These are phyloP conservation scores for Isoperla grammatica DNA, from an alignment of 2,888 invertebrate species.

Conservation along the genomic window DNA sequence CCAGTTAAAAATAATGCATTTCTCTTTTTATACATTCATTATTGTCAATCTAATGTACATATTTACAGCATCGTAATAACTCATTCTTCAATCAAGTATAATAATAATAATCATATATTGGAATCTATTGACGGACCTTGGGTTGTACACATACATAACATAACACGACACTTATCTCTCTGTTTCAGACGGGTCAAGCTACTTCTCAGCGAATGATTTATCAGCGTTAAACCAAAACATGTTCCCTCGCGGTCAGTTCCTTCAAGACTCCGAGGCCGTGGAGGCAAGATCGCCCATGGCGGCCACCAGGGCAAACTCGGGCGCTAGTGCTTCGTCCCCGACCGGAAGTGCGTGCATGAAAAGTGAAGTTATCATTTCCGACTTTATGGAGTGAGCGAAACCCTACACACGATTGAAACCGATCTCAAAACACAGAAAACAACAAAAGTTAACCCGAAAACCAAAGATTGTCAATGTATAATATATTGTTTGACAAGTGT, in stretches of 20 bases:
- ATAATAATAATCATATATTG: too few species aligned
- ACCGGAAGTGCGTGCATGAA: slow-evolving; percentile 66
- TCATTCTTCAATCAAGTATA: too few species aligned
- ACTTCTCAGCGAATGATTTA: slow-evolving; percentile 55
- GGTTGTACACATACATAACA: too few species aligned
- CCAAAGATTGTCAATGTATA: neutral
- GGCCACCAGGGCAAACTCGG: slow-evolving; percentile 63
- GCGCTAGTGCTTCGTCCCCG: slow-evolving; percentile 64
- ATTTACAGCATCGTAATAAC: too few species aligned
- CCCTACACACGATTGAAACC: neutral
- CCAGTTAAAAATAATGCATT: too few species aligned
- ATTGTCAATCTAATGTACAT: too few species aligned
- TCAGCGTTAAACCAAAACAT: slow-evolving; percentile 19
- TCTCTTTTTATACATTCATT: too few species aligned
- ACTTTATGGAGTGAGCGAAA: neutral
- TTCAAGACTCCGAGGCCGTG: slow-evolving; percentile 41
- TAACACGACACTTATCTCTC: too few species aligned
- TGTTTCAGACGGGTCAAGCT: slow-evolving; percentile 52
- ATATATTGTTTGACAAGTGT: neutral
- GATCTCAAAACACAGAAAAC: too few species aligned
- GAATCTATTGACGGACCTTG: too few species aligned
- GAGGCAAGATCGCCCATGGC: slow-evolving; percentile 64
- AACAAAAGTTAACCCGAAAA: neutral
- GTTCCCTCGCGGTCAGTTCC: slow-evolving; percentile 29
- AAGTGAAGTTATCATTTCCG: slow-evolving; percentile 33